These are phyloP conservation scores for Mobula birostris DNA, from an alignment of 2,113 vertebrate species.

Conservation along the genomic window DNA sequence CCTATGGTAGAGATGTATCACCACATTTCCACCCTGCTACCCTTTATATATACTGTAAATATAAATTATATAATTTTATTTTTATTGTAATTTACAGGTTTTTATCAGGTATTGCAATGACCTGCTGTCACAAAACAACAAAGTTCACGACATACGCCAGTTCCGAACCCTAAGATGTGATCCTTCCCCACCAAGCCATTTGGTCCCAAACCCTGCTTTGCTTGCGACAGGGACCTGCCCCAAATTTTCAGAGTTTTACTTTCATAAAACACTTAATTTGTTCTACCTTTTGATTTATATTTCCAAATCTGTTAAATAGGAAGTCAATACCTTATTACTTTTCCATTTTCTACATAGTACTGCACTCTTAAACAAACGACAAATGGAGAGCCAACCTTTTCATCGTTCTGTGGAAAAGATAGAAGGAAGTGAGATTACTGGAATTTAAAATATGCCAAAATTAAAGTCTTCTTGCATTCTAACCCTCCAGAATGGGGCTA, in stretches of 20 bases:
- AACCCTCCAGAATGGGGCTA: background rate
- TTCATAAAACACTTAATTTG: background rate
- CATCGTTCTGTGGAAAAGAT: slow-evolving; percentile 34
- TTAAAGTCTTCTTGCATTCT: background rate
- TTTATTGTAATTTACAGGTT: too few species aligned
- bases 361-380: slow-evolving; percentile 76
- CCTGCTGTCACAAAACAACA: too few species aligned
- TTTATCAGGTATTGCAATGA: too few species aligned
- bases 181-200: too few species aligned
- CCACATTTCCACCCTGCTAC: too few species aligned
- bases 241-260: background rate
- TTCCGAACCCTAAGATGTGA: too few species aligned
- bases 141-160: too few species aligned
- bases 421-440: background rate
- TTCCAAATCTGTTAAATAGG: background rate
- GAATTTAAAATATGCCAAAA: background rate
- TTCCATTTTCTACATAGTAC: slow-evolving; percentile 78
- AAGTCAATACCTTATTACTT: slow-evolving; percentile 67
- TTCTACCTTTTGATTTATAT: background rate
- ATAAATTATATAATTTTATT: too few species aligned
- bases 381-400: slow-evolving; percentile 61
- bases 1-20: too few species aligned
- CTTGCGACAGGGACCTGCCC: too few species aligned
- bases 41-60: too few species aligned
- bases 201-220: too few species aligned